Evolutionary conservation across 2,888 invertebrate species (phyloP).

Genomic region (Noctua fimbriata): DNA sequence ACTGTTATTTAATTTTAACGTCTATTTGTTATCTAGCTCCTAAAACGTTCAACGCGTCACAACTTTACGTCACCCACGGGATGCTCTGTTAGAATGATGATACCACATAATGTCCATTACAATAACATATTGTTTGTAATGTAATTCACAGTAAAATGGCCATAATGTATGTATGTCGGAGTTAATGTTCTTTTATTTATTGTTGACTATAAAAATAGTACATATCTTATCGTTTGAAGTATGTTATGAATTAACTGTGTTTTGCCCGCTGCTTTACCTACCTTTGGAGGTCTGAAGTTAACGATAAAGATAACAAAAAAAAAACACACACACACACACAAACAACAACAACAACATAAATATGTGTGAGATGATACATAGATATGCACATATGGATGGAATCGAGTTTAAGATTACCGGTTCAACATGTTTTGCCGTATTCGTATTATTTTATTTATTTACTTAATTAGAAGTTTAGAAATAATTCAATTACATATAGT

Average conservation of each 20-base stretch:
- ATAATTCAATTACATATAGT: too few species aligned
- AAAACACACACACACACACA: too few species aligned
- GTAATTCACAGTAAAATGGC: conserved; percentile 14
- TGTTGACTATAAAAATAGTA: neutral
- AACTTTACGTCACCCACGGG: conserved; percentile 39
- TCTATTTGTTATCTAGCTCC: conserved; percentile 13
- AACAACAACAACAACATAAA: too few species aligned
- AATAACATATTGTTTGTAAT: conserved; percentile 30
- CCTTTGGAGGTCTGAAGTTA: neutral
- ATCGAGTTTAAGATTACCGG: too few species aligned
- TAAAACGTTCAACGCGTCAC: conserved; percentile 37
- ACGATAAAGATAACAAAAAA: too few species aligned
- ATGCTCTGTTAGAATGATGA: conserved; percentile 42
- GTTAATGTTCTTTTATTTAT: conserved; percentile 25
- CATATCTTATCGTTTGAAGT: neutral
- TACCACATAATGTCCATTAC: conserved; percentile 36
- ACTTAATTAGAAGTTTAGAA: too few species aligned
- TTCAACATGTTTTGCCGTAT: too few species aligned
- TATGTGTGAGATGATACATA: too few species aligned
- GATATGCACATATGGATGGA: too few species aligned
- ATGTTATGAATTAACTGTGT: neutral
- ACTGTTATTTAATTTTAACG: neutral
- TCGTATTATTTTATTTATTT: too few species aligned
- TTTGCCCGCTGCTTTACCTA: neutral
- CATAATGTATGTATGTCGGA: neutral